A percentile compares a stretch with the other conserved stretches of the same genome.
These are phyloP conservation scores for Amphiprion ocellaris DNA, from an alignment of 2,113 vertebrate genomes.

Conservation along the genomic window DNA sequence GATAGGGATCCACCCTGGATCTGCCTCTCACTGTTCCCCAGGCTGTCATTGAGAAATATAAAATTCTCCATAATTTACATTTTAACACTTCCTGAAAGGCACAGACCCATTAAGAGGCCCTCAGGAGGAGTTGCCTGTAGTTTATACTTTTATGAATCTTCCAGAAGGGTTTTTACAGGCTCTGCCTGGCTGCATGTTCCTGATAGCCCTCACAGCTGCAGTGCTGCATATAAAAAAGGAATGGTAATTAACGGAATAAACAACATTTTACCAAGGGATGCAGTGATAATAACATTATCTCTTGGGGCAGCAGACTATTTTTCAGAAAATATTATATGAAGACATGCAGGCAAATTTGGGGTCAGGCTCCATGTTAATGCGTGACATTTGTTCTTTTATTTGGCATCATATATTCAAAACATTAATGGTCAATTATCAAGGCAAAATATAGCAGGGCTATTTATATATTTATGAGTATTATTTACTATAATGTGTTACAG, in stretches of 20 bases:
- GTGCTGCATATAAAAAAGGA: conserved; percentile 54
- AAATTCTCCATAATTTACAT: conserved; percentile 77
- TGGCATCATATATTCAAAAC: conserved; percentile 13
- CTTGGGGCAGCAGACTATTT: conserved; percentile 45
- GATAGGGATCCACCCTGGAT: conserved; percentile 45
- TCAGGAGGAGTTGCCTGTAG: conserved; percentile 66
- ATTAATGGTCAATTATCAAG: conserved; percentile 5
- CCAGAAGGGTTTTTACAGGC: conserved; percentile 73
- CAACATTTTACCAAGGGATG: conserved; percentile 63
- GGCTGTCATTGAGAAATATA: conserved; percentile 69
- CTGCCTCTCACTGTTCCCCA: conserved; percentile 57
- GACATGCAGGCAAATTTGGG: neutral
- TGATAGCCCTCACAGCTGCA: conserved; percentile 60
- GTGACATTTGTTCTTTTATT: conserved; percentile 20
- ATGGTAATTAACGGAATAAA: conserved; percentile 76
- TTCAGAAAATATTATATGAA: conserved; percentile 31
- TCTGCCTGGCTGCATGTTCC: conserved; percentile 63
- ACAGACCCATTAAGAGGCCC: conserved; percentile 68
- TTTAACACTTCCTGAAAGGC: conserved; percentile 77
- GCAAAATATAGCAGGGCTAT: neutral
- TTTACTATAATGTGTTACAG: neutral
- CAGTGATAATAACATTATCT: conserved; percentile 69
- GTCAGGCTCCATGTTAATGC: conserved; percentile 17
- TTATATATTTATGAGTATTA: neutral
- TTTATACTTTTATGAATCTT: conserved; percentile 79